Evolutionary conservation across 1,140 invertebrate species (phyloP), one percentile per base, ranked within the genome.

Genomic region (Aphidius ervi): DNA sequence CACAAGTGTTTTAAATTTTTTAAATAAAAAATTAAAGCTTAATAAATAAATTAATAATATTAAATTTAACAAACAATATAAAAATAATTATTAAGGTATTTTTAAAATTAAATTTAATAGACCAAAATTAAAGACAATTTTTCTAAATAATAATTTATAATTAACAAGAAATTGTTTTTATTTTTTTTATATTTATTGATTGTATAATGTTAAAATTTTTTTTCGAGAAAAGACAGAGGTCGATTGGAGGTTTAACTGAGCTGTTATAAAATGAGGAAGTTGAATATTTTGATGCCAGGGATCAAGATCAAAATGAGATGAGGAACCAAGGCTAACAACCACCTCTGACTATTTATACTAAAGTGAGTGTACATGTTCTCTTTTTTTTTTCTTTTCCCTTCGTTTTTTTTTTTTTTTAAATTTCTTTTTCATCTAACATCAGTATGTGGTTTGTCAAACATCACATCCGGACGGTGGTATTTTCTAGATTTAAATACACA

Each of bases 391-490:
- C 46, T 39, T 23, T 46, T 16, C 7, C 20, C 45, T 40, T 46
- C 45, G 45, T 40, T 9, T 46, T 10, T 56, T 6, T 42, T 5
- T n/a, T 53, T 10, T 73, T 70, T 68, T 31, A 3, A 31, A 31
- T 31, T 31, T 31, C 23, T 31, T 31, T 31, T 31, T 31, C 23
- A 31, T 3, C 40, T 6, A 63, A 63, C 63, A 61, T 58, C 40
- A 5, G 46, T 60, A 52, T 66, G 59, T 40, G 37, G 46, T 56
- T 64, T 65, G 62, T 62, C 69, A 74, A 74, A 74, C 73, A 74
- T 74, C 68, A 71, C 72, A 74, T 74, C 73, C 73, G 73, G 52
- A 52, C 61, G 56, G 63, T 68, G 65, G 65, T 67, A 66, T 68
- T 67, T 59, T 46, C 59, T 47, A 45, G 45, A 55, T 41, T 46